A percentile compares a stretch with the other conserved stretches of the same genome.
phyloP scores from a whole-genome alignment of 2,113 vertebrate genomes.

The Empidonax traillii region DNA sequence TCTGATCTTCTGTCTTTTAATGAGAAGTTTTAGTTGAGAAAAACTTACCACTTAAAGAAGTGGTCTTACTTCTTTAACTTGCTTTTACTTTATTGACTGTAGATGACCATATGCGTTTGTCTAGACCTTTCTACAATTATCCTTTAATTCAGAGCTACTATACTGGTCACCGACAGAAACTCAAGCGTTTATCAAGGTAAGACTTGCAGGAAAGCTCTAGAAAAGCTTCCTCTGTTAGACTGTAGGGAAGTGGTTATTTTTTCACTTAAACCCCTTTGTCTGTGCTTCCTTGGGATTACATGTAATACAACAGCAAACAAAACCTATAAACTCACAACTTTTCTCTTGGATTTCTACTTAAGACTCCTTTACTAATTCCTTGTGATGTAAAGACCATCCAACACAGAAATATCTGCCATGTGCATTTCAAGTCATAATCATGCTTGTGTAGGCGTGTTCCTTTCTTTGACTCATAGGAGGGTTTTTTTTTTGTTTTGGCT shows the following conservation, averaged over 20 bases:
- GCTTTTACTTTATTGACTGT: not conserved
- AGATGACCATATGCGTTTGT: constrained; percentile 86
- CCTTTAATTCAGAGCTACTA: constrained; percentile 88
- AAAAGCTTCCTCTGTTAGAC: not conserved
- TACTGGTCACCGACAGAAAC: constrained; percentile 80
- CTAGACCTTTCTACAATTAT: constrained; percentile 87
- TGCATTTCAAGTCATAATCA: not conserved
- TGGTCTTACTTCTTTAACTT: not conserved
- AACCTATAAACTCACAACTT: not conserved
- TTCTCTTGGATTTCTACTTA: not conserved
- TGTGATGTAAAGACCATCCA: not conserved
- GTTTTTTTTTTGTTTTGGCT: too few relatives aligned
- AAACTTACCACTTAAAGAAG: too few relatives aligned
- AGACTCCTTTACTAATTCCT: not conserved
- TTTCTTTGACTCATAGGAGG: not conserved
- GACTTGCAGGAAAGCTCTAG: not conserved
- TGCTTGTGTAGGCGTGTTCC: not conserved
- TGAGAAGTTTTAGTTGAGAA: not conserved
- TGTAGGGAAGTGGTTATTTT: not conserved
- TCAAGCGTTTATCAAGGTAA: constrained; percentile 83
- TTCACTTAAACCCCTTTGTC: not conserved
- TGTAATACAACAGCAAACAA: not conserved
- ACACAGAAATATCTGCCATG: not conserved
- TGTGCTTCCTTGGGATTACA: not conserved
- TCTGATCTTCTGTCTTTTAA: not conserved